phyloP scores from a whole-genome alignment of 2,113 vertebrate species.

The Heterochromis multidens region DNA sequence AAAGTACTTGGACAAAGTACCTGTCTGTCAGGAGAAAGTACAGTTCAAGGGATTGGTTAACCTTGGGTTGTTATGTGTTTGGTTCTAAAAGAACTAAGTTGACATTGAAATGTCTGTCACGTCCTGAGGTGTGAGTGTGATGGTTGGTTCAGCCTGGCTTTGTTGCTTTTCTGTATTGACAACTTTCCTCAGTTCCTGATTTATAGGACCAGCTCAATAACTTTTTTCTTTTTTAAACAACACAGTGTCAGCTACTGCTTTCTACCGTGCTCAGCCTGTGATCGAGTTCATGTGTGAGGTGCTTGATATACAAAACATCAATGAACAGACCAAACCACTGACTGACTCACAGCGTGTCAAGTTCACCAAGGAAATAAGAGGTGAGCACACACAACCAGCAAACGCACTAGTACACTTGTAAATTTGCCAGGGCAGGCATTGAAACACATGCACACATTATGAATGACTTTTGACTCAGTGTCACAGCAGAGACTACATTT shows the following conservation, averaged over 20 bases:
- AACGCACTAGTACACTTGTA: background rate
- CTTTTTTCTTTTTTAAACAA: background rate
- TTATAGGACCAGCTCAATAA: background rate
- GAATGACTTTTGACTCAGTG: constrained; percentile 75
- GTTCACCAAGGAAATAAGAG: constrained; percentile 99
- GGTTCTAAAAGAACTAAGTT: background rate
- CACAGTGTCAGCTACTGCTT: constrained; percentile 96
- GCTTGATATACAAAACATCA: constrained; percentile 97
- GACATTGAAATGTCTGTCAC: background rate
- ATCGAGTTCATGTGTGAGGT: constrained; percentile 99
- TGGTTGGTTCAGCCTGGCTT: background rate
- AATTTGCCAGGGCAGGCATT: background rate
- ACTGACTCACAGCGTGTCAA: constrained; percentile 98
- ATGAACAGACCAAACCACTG: constrained; percentile 96
- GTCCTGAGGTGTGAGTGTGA: background rate
- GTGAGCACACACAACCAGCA: constrained; percentile 55
- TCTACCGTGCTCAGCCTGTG: constrained; percentile 97
- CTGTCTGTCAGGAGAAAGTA: background rate
- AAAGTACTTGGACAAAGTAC: too few relatives aligned
- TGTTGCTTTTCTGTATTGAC: background rate
- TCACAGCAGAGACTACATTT: constrained; percentile 85
- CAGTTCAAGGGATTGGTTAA: background rate
- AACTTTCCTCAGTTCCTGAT: background rate
- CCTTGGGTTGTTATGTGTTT: background rate
- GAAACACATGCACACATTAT: background rate